Evolutionary conservation across 2,888 invertebrate species (phyloP).

Genomic region (Zele albiditarsus): DNA sequence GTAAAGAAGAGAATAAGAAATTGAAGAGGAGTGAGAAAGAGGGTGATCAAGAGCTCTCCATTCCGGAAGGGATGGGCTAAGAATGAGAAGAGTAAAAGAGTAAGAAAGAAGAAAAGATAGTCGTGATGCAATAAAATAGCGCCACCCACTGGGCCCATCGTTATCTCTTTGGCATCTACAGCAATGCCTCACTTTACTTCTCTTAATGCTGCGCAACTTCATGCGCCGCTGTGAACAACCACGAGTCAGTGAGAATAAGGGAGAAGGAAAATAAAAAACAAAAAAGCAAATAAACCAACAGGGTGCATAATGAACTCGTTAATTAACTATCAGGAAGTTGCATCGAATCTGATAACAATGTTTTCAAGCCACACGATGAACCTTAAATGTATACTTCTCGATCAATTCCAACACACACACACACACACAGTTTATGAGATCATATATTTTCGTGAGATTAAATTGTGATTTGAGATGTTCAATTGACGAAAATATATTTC

Average conservation of each 20-base stretch:
- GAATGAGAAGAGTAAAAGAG: constrained; percentile 8
- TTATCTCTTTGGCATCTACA: constrained; percentile 68
- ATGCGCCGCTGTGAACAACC: constrained; percentile 31
- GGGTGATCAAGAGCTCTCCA: not conserved
- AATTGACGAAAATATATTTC: constrained; percentile 42
- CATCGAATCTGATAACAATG: constrained; percentile 71
- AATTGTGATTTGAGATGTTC: not conserved
- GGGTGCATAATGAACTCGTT: constrained; percentile 73
- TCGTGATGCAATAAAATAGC: constrained; percentile 73
- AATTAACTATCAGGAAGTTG: constrained; percentile 72
- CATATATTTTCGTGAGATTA: constrained; percentile 36
- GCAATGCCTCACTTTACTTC: constrained; percentile 71
- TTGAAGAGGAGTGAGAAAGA: not conserved
- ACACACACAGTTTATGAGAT: constrained; percentile 48
- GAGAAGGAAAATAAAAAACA: constrained; percentile 20
- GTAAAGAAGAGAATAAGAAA: not conserved
- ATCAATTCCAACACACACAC: constrained; percentile 58
- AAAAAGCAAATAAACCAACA: constrained; percentile 48
- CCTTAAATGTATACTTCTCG: constrained; percentile 36
- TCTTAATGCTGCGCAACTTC: constrained; percentile 48
- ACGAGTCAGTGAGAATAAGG: constrained; percentile 17
- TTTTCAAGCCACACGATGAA: constrained; percentile 65
- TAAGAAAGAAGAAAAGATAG: constrained; percentile 54
- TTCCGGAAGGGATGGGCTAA: not conserved
- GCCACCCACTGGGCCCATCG: constrained; percentile 70